Evolutionary conservation across 2,888 invertebrate genomes (phyloP), one percentile per base, ranked within the genome.

Genomic region (Congeria kusceri): DNA sequence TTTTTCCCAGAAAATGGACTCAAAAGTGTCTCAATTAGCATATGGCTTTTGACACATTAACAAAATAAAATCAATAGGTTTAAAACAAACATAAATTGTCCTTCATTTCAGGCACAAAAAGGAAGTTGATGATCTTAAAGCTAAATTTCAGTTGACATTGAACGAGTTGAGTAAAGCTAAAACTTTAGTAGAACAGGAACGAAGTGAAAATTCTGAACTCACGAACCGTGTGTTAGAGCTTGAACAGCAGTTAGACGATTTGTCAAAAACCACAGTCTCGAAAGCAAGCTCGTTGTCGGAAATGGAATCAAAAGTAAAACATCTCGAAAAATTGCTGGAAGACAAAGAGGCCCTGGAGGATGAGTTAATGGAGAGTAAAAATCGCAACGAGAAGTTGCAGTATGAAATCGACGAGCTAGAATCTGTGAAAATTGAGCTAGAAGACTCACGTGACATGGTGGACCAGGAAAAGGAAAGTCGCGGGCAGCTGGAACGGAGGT

Each of bases 121-220:
- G 49, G 91, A 91, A 65, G 78, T 87, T 28, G 88, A 89, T 29
- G 90, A 90, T 75, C 72, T 91, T 46, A 89, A 88, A 77, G 80
- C 86, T 15, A 90, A 91, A 70, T 77, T 90, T 59, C 89, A 91
- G 58, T 67, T 90, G 61, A 86, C 89, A 11, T 73, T 91, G 58
- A 86, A 86, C 56, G 91, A 91, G 67, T 77, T 91, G 39, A 84
- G 86, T 28, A 88, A 87, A 80, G 83, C 88, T 25, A 89, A 88
- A 72, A 66, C 84, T 29, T 68, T 83, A 28, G 85, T 87, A 53
- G 90, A 90, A 20, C 86, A 84, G 39, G 89, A 90, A 67, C 75
- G 87, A 25, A 87, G 85, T 77, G 87, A 87, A 80, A 87, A 85
- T 56, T 69, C 87, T 4, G 87, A 89, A 64, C 84, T 91, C 13